phyloP scores from a whole-genome alignment of 1,140 invertebrate species.

The Drosophila pandora region DNA sequence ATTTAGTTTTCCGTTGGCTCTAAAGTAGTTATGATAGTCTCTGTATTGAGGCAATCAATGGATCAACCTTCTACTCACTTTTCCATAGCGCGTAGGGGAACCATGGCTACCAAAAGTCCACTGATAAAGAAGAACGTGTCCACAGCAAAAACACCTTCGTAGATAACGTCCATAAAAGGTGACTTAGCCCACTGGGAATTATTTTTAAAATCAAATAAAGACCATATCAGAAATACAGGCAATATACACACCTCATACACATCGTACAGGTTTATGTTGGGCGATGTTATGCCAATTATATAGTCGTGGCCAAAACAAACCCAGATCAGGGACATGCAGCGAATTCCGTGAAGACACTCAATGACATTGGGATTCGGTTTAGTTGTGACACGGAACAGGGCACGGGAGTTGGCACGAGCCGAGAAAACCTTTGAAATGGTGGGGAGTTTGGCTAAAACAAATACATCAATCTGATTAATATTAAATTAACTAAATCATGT shows the following conservation, averaged over 20 bases:
- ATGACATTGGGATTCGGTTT: conserved; percentile 61
- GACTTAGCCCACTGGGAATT: conserved; percentile 67
- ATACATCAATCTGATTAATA: neutral
- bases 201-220: neutral
- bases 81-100: conserved; percentile 87
- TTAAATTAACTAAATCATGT: neutral
- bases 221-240: neutral
- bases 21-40: conserved; percentile 6
- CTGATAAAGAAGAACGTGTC: conserved; percentile 89
- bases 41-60: neutral
- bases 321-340: conserved; percentile 87
- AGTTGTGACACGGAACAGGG: conserved; percentile 36
- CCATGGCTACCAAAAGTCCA: conserved; percentile 87
- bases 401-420: conserved; percentile 46
- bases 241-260: conserved; percentile 22
- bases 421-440: conserved; percentile 45
- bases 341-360: conserved; percentile 85
- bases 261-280: conserved; percentile 62
- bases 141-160: conserved; percentile 86
- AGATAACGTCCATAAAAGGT: conserved; percentile 85
- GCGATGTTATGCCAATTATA: conserved; percentile 50
- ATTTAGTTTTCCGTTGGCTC: conserved; percentile 63
- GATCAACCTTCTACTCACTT: conserved; percentile 83
- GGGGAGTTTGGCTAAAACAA: conserved; percentile 37
- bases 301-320: conserved; percentile 87